phyloP scores from a whole-genome alignment of 30 jellyfish, hydroid and myxozoan genomes.

The Rhopilema esculentum region DNA sequence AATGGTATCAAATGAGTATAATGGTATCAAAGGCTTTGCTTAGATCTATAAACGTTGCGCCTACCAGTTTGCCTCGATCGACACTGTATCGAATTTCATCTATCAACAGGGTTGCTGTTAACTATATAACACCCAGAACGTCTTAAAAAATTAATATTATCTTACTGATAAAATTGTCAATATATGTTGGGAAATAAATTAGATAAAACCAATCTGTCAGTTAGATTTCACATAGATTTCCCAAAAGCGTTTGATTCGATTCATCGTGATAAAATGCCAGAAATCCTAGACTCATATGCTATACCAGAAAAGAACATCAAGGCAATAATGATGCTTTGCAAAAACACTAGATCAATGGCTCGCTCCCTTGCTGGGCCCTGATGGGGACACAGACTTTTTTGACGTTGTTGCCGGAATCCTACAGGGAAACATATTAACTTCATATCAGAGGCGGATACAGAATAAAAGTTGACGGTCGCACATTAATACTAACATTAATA shows the following conservation, averaged over 20 bases:
- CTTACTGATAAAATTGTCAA: too few species aligned
- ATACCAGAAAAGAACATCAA: constrained; percentile 27
- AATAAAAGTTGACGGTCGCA: too few species aligned
- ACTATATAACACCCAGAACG: too few species aligned
- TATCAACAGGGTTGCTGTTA: constrained; percentile 1
- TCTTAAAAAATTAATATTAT: too few species aligned
- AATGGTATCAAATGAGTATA: too few species aligned
- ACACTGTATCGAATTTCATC: background rate
- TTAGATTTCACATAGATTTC: constrained; percentile 3
- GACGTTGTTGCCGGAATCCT: constrained; percentile 29
- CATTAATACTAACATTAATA: too few species aligned
- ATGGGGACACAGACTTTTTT: constrained; percentile 45
- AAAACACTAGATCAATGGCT: constrained; percentile 58
- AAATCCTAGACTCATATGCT: constrained; percentile 50
- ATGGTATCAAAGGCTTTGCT: too few species aligned
- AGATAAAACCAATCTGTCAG: background rate
- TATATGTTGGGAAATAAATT: too few species aligned
- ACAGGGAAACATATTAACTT: constrained; percentile 67
- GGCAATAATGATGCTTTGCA: constrained; percentile 41
- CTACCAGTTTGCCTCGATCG: too few species aligned
- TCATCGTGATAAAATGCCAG: constrained; percentile 24
- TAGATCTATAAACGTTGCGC: too few species aligned
- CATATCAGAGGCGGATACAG: constrained; percentile 31
- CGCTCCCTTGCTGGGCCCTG: constrained; percentile 69
- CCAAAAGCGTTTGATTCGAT: constrained; percentile 53